phyloP scores from a whole-genome alignment of 2,888 invertebrate species.

The Esperia sulphurella region DNA sequence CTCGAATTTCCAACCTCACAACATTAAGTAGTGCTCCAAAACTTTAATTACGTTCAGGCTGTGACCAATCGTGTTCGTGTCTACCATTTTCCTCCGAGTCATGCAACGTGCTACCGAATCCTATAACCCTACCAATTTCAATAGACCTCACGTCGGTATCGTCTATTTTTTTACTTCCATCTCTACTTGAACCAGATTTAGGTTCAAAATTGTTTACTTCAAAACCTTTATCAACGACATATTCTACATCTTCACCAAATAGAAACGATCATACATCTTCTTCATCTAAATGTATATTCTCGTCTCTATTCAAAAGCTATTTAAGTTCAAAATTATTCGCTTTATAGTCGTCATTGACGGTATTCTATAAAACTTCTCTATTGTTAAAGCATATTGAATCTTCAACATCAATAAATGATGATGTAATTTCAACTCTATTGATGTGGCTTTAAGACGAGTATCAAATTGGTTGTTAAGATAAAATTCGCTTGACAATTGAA shows the following conservation, averaged over 20 bases:
- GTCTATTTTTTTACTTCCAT: constrained; percentile 21
- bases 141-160: constrained; percentile 16
- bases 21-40: constrained; percentile 75
- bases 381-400: constrained; percentile 47
- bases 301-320: constrained; percentile 20
- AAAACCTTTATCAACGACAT: constrained; percentile 15
- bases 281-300: constrained; percentile 19
- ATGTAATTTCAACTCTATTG: constrained; percentile 61
- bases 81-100: constrained; percentile 71
- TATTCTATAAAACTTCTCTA: constrained; percentile 14
- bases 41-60: constrained; percentile 78
- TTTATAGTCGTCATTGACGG: constrained; percentile 12
- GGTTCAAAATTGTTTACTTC: constrained; percentile 22
- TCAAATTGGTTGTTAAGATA: constrained; percentile 30
- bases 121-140: constrained; percentile 39
- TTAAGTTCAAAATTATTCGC: constrained; percentile 24
- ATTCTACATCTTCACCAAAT: constrained; percentile 40
- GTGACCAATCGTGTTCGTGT: constrained; percentile 79
- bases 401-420: constrained; percentile 36
- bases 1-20: constrained; percentile 71
- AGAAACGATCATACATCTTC: constrained; percentile 19
- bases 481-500: constrained; percentile 40
- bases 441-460: constrained; percentile 41
- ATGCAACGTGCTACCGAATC: constrained; percentile 77
- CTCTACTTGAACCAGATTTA: constrained; percentile 20